Evolutionary conservation across 2,888 invertebrate genomes (phyloP), one percentile per base, ranked within the genome.

Genomic region (Eulithis testata): DNA sequence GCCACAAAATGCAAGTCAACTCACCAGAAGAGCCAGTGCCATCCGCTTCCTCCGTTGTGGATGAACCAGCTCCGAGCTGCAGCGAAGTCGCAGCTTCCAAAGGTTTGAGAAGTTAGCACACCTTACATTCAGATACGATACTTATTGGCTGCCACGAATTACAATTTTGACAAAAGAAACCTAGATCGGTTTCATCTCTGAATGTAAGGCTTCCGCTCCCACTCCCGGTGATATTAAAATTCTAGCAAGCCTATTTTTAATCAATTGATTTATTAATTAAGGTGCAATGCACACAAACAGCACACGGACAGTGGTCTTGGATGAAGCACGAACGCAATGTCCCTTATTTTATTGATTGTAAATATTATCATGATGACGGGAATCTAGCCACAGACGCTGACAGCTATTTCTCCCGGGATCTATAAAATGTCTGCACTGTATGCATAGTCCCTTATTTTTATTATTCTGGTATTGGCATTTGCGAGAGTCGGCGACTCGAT

Each of bases 1-100:
- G 99, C 94, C 99, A 99, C 95, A 98, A 99, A 94, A 95, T 97
- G 91, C 96, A 97, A 82, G 94, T 95, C 80, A 95, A 95, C 77
- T 82, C 90, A 4, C 87, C 91, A 0, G 89, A 86, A 3, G 84
- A 90, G 51, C 87, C 88, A 0, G 89, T 79, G 0, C 82, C 90
- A 0, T 90, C 90, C 21, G 89, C 91, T 0, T 90, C 91, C 0
- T 89, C 91, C 0, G 89, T 86, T 1, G 81, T 79, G 1, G 88
- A 88, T 37, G 85, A 86, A 5, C 80, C 80, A 0, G 76, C 73
- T 0, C 80, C 82, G 49, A 75, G 79, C 43, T 70, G 74, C 75
- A 88, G 85, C 55, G 89, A 89, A 50, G 76, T 69, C 4, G 81
- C 83, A 27, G 76, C 75, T 31, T 81, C 86, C 60, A 91, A 88